Conservation (phyloP, 2,888 invertebrate species). For the Sinohyriopsis cumingii region DNA sequence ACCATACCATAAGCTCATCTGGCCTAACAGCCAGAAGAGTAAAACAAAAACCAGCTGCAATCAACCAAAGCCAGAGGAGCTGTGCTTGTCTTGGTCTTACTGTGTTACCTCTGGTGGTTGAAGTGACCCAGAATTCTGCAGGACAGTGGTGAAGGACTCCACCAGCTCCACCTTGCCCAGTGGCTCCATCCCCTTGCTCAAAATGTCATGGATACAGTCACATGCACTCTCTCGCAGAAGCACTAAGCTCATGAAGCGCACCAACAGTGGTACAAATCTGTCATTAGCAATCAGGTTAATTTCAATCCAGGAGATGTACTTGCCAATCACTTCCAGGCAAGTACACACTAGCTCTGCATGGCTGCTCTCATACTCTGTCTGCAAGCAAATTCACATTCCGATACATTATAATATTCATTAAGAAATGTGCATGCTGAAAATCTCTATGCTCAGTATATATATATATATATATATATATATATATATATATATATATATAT, state of each 20-base stretch:
- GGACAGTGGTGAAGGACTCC: slow-evolving; percentile 72
- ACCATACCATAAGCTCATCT: too few species aligned
- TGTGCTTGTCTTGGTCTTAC: neutral
- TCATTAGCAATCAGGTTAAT: slow-evolving; percentile 76
- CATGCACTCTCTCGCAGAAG: slow-evolving; percentile 74
- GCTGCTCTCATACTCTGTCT: slow-evolving; percentile 72
- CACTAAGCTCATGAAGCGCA: slow-evolving; percentile 70
- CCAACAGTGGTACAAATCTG: slow-evolving; percentile 74
- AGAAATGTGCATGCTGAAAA: neutral
- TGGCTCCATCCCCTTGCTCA: slow-evolving; percentile 78
- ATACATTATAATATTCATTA: neutral
- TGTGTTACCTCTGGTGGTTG: slow-evolving; percentile 66
- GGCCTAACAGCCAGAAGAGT: too few species aligned
- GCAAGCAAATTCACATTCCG: slow-evolving; percentile 22
- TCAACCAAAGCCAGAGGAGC: neutral
- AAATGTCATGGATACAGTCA: slow-evolving; percentile 75
- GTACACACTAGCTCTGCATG: slow-evolving; percentile 70
- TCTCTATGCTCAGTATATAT: neutral
- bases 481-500: slow-evolving; percentile 4
- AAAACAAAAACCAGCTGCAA: too few species aligned
- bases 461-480: neutral
- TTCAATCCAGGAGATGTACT: slow-evolving; percentile 77
- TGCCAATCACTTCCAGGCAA: slow-evolving; percentile 75
- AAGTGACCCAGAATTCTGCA: slow-evolving; percentile 71
- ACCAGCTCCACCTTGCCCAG: slow-evolving; percentile 74